Base-by-base conservation (phyloP, 1,140 invertebrate genomes). In the Pseudomyrmex gracilis region DNA sequence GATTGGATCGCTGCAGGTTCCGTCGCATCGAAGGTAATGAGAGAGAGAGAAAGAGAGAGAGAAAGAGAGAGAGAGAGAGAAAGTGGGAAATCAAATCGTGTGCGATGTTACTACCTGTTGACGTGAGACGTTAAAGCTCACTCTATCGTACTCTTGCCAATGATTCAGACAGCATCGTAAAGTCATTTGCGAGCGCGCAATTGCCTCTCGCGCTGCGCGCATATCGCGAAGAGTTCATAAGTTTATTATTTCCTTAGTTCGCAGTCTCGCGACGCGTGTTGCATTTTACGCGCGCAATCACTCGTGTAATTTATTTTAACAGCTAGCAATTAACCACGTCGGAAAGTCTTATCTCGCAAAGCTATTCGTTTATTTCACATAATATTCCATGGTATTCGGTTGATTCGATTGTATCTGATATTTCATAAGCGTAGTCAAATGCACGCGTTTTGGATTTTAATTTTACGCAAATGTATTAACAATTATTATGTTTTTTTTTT, bases 1-100 rank as follows among this genome's bases (percentile, higher is more conserved):
- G 93, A 96, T 98, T 85, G 96, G 97, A 77, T 95, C 96, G 83
- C 95, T 98, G 86, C 95, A 96, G 71, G 96, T 98, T 84, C 98
- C 98, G n/a, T 98, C 98, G 45, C 97, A 98, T 93, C 97, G 96
- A 95, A 96, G 98, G 98, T 98, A 95, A 92, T 66, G 49, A 57
- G 15, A 63, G 24, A 60, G 86, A 80, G 64, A 67, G 55, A 85
- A 17, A 9, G 51, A 55, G 34, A n/a, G 53, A 45, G 34, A 70
- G 15, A 24, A 3, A 34, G 34, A 34, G 3, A 4, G 5, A 34
- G 4, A 34, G 34, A 5, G 34, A 5, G 5, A 34, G 34, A 80
- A 70, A 67, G 67, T 82, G 51, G 13, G 34, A 67, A 20, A 17
- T 43, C 22, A 61, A 71, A 12, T 43, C 43, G 61, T 73, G 49